Evolutionary conservation across 2,797 vertebrate genomes (phyloP).

Genomic region (Smutsia gigantea): DNA sequence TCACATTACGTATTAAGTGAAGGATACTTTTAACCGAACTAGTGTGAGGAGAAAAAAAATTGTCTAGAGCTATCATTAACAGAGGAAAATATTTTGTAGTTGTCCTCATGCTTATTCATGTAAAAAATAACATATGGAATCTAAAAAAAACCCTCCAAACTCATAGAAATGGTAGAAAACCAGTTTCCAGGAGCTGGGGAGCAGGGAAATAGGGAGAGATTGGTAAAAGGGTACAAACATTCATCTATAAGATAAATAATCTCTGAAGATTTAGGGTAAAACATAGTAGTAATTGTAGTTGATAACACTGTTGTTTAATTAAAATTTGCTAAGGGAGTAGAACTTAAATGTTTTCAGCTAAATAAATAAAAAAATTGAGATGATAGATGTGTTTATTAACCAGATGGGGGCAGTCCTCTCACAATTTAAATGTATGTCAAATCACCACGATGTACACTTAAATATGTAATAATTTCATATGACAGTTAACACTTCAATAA

Average conservation of each 20-base stretch:
- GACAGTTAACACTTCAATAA: neutral
- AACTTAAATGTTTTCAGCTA: neutral
- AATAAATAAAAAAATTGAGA: neutral
- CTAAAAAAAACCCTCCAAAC: neutral
- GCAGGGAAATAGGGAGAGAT: neutral
- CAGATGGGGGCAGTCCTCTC: neutral
- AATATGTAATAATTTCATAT: neutral
- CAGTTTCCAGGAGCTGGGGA: neutral
- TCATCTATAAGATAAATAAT: neutral
- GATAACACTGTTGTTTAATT: neutral
- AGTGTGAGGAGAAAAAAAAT: neutral
- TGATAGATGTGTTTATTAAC: neutral
- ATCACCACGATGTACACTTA: neutral
- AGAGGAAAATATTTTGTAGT: neutral
- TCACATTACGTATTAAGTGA: neutral
- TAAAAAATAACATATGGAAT: neutral
- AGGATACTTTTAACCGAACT: neutral
- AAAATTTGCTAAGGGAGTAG: neutral
- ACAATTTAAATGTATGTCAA: neutral
- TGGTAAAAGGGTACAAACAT: neutral
- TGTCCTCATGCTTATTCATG: neutral
- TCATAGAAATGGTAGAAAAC: neutral
- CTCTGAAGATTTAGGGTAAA: neutral
- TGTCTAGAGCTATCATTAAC: neutral
- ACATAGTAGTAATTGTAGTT: neutral